These are phyloP conservation scores for Oryzias javanicus DNA, from an alignment of 2,113 vertebrate species.

Conservation along the genomic window DNA sequence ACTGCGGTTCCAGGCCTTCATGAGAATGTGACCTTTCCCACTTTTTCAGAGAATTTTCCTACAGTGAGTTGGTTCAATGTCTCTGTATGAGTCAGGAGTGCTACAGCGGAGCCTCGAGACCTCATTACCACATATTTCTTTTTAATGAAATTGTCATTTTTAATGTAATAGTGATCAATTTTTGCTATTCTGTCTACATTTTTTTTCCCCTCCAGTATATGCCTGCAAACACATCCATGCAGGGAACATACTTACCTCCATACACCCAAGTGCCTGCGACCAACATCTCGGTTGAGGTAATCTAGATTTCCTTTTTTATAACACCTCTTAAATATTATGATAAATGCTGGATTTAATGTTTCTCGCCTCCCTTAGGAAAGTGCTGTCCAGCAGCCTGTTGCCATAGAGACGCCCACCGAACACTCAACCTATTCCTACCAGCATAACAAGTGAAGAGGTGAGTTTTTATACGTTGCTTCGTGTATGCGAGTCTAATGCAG, in stretches of 20 bases:
- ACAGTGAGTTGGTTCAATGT: no score
- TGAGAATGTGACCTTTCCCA: no score
- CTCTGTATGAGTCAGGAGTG: no score
- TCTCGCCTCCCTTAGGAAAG: conserved; percentile 77
- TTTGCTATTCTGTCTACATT: not conserved
- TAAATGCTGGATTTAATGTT: conserved; percentile 6
- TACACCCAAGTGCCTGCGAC: conserved; percentile 86
- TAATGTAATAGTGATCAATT: no score
- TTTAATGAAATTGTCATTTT: no score
- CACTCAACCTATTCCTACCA: conserved; percentile 88
- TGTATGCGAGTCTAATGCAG: not conserved
- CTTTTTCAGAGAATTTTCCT: no score
- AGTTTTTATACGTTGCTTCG: conserved; percentile 7
- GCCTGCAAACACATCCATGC: conserved; percentile 85
- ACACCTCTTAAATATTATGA: not conserved
- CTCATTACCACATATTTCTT: no score
- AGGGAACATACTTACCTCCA: conserved; percentile 88
- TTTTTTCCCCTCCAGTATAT: conserved; percentile 77
- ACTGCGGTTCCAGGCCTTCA: no score
- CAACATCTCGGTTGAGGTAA: conserved; percentile 85
- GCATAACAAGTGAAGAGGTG: conserved; percentile 84
- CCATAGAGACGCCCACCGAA: conserved; percentile 86
- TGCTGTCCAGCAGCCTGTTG: conserved; percentile 82
- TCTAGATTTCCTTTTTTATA: not conserved
- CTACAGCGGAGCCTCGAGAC: no score